Evolutionary conservation across 2,113 vertebrate species (phyloP).

Genomic region (Hystrix brachyura): DNA sequence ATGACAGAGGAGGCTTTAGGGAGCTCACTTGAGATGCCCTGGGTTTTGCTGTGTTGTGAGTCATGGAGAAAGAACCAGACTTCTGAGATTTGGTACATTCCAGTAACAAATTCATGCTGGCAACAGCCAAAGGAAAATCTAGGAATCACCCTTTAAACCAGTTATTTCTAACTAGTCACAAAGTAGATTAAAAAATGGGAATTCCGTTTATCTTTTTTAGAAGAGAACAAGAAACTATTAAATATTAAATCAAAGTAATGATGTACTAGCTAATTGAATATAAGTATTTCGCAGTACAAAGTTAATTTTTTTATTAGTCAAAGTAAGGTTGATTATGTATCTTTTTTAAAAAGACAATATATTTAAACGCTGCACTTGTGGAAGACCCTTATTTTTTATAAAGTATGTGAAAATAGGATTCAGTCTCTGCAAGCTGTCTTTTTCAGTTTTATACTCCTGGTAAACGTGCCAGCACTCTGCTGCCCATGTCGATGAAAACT

Average conservation of each 20-base stretch:
- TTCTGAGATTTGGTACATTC: too few relatives aligned
- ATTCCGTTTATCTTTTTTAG: not conserved
- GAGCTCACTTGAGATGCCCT: rapidly evolving
- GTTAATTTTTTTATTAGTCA: not conserved
- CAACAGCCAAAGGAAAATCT: rapidly evolving
- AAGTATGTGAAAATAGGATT: not conserved
- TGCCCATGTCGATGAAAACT: not conserved
- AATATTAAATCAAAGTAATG: not conserved
- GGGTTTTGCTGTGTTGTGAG: not conserved
- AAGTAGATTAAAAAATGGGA: not conserved
- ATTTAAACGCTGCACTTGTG: not conserved
- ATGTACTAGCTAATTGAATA: not conserved
- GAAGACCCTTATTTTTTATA: not conserved
- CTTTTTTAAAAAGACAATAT: not conserved
- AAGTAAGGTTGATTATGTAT: not conserved
- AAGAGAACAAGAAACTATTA: not conserved
- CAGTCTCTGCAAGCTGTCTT: not conserved
- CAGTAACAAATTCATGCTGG: rapidly evolving
- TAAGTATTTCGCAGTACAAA: not conserved
- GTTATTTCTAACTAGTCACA: not conserved
- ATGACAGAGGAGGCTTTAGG: not conserved
- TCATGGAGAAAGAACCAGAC: not conserved
- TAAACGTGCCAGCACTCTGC: not conserved
- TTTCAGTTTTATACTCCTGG: not conserved
- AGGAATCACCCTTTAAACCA: not conserved